Evolutionary conservation across 2,888 invertebrate genomes (phyloP).

Genomic region (Hemicrepidius hirtus): DNA sequence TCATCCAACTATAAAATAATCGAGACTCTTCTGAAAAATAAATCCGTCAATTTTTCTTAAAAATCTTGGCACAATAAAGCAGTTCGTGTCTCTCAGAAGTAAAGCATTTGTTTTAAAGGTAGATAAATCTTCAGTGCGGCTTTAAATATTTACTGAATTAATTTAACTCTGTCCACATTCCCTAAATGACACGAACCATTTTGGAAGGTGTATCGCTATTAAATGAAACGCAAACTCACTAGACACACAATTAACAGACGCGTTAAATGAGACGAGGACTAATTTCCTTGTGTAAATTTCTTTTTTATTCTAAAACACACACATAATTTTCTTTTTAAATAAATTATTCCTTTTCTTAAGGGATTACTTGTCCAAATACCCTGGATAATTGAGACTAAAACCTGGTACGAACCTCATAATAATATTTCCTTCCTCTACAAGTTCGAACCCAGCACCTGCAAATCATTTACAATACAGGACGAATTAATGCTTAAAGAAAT

Average conservation of each 20-base stretch:
- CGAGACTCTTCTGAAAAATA: conserved; percentile 31
- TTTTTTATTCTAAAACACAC: conserved; percentile 48
- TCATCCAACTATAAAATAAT: conserved; percentile 35
- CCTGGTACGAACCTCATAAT: no score
- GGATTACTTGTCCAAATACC: no score
- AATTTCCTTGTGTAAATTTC: conserved; percentile 57
- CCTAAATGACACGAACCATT: conserved; percentile 46
- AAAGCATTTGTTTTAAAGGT: conserved; percentile 44
- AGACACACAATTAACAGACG: conserved; percentile 49
- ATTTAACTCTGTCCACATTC: conserved; percentile 50
- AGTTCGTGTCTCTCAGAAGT: conserved; percentile 31
- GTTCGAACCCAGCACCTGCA: no score
- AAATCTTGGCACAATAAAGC: conserved; percentile 44
- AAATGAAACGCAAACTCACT: conserved; percentile 47
- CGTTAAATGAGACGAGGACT: conserved; percentile 56
- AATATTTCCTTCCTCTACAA: no score
- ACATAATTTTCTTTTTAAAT: conserved; percentile 32
- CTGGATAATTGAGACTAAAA: no score
- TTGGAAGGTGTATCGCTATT: conserved; percentile 47
- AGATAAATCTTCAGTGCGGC: conserved; percentile 38
- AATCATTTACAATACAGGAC: no score
- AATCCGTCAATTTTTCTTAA: conserved; percentile 40
- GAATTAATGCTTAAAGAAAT: no score
- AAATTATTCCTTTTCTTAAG: no score
- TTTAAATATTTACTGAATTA: conserved; percentile 51